A percentile compares a stretch with the other conserved stretches of the same genome.
phyloP scores from a whole-genome alignment of 1,140 invertebrate genomes.

The Zaprionus capensis region DNA sequence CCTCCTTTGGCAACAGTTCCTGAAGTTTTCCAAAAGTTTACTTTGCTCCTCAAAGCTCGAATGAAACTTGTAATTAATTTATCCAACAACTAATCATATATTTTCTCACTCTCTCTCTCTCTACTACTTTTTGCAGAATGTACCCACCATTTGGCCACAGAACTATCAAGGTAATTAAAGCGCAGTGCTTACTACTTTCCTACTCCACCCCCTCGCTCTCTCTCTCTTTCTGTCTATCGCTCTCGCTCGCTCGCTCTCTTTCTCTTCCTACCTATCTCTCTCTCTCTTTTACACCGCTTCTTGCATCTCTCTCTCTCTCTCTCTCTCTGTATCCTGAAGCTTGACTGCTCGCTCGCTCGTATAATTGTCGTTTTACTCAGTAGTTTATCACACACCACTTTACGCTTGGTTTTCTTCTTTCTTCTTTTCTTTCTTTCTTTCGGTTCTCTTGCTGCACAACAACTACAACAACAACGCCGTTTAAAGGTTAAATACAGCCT shows the following conservation, averaged over 20 bases:
- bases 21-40: background rate
- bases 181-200: slow-evolving; percentile 5
- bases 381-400: slow-evolving; percentile 37
- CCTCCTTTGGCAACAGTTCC: background rate
- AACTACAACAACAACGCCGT: slow-evolving; percentile 23
- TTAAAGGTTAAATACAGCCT: slow-evolving; percentile 44
- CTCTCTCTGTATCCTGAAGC: slow-evolving; percentile 15
- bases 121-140: slow-evolving; percentile 69
- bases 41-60: background rate
- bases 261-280: slow-evolving; percentile 4
- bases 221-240: slow-evolving; percentile 9
- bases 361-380: slow-evolving; percentile 25
- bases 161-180: slow-evolving; percentile 84
- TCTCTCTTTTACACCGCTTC: background rate
- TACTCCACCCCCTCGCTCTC: background rate
- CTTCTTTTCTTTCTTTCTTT: slow-evolving; percentile 72
- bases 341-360: slow-evolving; percentile 10
- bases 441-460: slow-evolving; percentile 51
- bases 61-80: background rate
- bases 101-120: background rate
- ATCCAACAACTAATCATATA: background rate
- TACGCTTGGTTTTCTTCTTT: slow-evolving; percentile 71
- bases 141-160: slow-evolving; percentile 84
- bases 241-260: slow-evolving; percentile 7
- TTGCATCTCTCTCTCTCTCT: background rate